Percentiles rank a stretch among this genome's conserved stretches.
phyloP scores from a whole-genome alignment of 1,140 invertebrate species.

The Ptiloglossa arizonensis region DNA sequence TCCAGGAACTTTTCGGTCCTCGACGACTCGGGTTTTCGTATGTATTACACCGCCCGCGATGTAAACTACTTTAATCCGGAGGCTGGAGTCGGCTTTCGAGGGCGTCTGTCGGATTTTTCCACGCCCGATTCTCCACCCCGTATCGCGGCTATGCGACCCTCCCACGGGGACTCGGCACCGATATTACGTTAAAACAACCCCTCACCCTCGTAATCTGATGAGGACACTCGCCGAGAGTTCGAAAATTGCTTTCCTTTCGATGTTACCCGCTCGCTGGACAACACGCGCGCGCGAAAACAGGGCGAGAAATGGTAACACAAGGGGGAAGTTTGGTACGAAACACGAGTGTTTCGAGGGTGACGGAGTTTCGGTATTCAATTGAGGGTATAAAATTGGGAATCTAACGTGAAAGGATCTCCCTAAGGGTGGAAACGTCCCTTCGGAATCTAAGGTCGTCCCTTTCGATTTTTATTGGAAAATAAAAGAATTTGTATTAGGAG shows the following conservation, averaged over 20 bases:
- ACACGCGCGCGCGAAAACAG: not conserved
- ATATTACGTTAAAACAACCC: slow-evolving; percentile 44
- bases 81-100: slow-evolving; percentile 1
- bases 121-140: slow-evolving; percentile 12
- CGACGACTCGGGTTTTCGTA: slow-evolving; percentile 45
- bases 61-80: slow-evolving; percentile 55
- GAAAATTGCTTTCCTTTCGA: slow-evolving; percentile 36
- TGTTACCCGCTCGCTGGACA: not conserved
- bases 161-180: not conserved
- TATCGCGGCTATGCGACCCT: slow-evolving; percentile 10
- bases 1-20: slow-evolving; percentile 40
- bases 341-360: too few relatives aligned
- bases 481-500: too few relatives aligned
- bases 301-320: not conserved
- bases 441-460: too few relatives aligned
- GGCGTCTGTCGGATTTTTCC: slow-evolving; percentile 32
- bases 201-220: slow-evolving; percentile 21
- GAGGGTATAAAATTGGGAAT: too few relatives aligned
- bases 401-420: too few relatives aligned
- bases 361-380: too few relatives aligned
- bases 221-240: slow-evolving; percentile 23
- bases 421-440: too few relatives aligned
- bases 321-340: too few relatives aligned
- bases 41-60: slow-evolving; percentile 51
- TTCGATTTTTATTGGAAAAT: too few relatives aligned